Evolutionary conservation across 30 jellyfish, hydroid and myxozoan genomes (phyloP).

Genomic region (Aurelia aurita): DNA sequence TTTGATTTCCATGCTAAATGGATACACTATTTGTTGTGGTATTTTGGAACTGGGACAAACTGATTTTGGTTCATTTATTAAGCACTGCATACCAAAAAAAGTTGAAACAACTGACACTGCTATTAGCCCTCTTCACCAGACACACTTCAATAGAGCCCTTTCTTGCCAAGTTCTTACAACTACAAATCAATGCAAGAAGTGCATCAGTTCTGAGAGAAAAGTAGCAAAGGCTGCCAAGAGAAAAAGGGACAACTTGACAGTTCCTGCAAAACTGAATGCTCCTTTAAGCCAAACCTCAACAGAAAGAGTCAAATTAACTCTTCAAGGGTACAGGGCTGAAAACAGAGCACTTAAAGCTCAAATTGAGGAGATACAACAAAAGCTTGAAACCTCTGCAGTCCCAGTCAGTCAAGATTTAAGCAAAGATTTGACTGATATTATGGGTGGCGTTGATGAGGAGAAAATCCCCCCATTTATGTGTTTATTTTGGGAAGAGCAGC

Average conservation of each 20-base stretch:
- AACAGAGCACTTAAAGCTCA: constrained; percentile 49
- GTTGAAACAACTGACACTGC: not conserved
- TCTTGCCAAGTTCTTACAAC: constrained; percentile 2
- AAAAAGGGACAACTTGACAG: not conserved
- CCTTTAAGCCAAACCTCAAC: constrained; percentile 17
- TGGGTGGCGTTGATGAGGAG: constrained; percentile 16
- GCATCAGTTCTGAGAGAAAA: not conserved
- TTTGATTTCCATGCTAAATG: not conserved
- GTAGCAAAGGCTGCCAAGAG: constrained; percentile 16
- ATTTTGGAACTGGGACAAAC: not conserved
- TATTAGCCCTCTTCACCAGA: too few relatives aligned
- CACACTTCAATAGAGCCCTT: not conserved
- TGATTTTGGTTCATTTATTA: not conserved
- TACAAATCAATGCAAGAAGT: not conserved
- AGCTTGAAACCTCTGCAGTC: constrained; percentile 20
- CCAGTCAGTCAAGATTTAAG: constrained; percentile 30
- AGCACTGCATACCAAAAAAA: constrained; percentile 1
- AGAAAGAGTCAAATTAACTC: constrained; percentile 20
- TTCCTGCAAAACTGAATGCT: constrained; percentile 38
- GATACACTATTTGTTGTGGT: not conserved
- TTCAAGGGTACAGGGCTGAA: constrained; percentile 57
- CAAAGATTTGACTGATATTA: constrained; percentile 41
- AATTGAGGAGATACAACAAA: constrained; percentile 30
- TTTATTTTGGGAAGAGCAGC: constrained; percentile 70
- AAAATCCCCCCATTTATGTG: constrained; percentile 75